Conservation (phyloP, 2,797 vertebrate species). For the Linurgus olivaceus region DNA sequence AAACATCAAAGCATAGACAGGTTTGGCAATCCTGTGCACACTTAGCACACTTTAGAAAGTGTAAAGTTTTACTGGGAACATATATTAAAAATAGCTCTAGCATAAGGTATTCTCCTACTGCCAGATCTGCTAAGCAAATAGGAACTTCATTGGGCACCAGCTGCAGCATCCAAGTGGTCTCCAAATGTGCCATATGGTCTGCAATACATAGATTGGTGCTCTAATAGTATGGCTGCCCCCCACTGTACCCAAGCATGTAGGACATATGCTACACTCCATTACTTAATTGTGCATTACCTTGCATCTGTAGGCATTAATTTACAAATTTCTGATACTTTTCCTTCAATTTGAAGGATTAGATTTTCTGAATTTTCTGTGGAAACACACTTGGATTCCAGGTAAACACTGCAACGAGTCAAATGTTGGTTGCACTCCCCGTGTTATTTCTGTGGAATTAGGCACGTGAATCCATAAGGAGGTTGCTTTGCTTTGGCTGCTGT, state of each 20-base stretch:
- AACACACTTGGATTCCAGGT: neutral
- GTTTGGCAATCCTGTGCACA: neutral
- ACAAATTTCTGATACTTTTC: neutral
- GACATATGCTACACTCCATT: constrained; percentile 38
- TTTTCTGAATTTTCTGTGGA: neutral
- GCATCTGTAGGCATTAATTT: neutral
- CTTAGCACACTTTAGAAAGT: neutral
- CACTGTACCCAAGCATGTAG: constrained; percentile 12
- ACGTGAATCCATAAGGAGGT: neutral
- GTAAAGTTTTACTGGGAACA: neutral
- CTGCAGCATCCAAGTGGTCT: constrained; percentile 53
- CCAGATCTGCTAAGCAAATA: constrained; percentile 35
- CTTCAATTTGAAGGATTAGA: neutral
- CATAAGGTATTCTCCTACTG: constrained; percentile 49
- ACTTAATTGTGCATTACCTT: constrained; percentile 23
- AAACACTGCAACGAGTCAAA: neutral
- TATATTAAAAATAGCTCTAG: neutral
- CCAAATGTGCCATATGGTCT: constrained; percentile 56
- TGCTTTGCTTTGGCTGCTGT: neutral
- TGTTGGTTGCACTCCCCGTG: neutral
- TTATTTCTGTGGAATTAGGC: neutral
- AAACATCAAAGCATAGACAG: neutral
- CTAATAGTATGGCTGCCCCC: constrained; percentile 28
- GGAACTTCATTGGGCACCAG: constrained; percentile 35
- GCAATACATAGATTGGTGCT: neutral